phyloP scores from a whole-genome alignment of 1,140 invertebrate genomes.

The Drosophila chauvacae region DNA sequence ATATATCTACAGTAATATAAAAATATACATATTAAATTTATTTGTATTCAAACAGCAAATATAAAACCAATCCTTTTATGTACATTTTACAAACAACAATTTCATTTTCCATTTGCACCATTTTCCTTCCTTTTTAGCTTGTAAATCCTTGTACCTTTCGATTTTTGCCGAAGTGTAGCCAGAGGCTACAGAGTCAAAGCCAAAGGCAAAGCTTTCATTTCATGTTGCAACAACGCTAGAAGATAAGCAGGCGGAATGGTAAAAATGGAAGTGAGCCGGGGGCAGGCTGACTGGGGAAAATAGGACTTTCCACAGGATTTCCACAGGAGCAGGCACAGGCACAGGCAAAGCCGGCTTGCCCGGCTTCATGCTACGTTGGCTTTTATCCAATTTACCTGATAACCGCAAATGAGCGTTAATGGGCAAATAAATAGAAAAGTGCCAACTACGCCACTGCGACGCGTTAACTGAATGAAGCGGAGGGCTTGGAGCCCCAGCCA shows the following conservation, averaged over 20 bases:
- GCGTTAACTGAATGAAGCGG: constrained; percentile 69
- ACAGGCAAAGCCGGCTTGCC: constrained; percentile 29
- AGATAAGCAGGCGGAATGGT: constrained; percentile 57
- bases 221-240: constrained; percentile 72
- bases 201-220: constrained; percentile 62
- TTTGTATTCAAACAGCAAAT: too few relatives aligned
- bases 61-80: too few relatives aligned
- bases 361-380: constrained; percentile 80
- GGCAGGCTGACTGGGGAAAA: constrained; percentile 32
- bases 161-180: constrained; percentile 19
- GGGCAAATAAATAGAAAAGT: constrained; percentile 82
- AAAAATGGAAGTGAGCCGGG: constrained; percentile 8
- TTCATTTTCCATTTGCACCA: not conserved
- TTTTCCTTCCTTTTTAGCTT: not conserved
- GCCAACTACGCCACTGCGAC: constrained; percentile 76
- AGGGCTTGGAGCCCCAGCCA: not conserved
- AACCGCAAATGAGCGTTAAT: constrained; percentile 83
- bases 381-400: constrained; percentile 83
- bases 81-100: too few relatives aligned
- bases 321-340: constrained; percentile 28
- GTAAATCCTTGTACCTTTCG: not conserved
- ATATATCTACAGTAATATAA: too few relatives aligned
- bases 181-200: constrained; percentile 28
- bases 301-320: constrained; percentile 28
- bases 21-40: too few relatives aligned